phyloP scores from a whole-genome alignment of 2,797 vertebrate genomes.

The Serranus cabrilla region DNA sequence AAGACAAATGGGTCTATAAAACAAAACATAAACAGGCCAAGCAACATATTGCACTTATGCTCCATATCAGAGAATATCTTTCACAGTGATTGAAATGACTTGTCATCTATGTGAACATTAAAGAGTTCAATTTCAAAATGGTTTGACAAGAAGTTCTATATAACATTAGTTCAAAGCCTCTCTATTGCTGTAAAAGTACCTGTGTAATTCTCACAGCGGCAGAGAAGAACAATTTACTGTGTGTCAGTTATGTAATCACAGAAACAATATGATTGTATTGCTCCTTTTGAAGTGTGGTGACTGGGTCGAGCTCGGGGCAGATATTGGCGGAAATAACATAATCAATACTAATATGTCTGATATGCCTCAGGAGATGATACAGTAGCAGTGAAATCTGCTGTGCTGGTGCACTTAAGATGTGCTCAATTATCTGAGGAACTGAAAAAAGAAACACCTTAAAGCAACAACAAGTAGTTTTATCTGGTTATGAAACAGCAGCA shows the following conservation, averaged over 20 bases:
- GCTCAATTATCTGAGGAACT: not conserved
- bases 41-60: constrained; percentile 27
- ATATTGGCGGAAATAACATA: constrained; percentile 41
- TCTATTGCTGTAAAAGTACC: constrained; percentile 3
- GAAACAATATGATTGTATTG: constrained; percentile 30
- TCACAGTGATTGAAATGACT: constrained; percentile 23
- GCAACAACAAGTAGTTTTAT: not conserved
- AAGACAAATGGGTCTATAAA: constrained; percentile 57
- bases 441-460: constrained; percentile 4
- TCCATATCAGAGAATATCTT: constrained; percentile 28
- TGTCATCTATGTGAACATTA: constrained; percentile 35
- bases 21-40: constrained; percentile 31
- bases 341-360: constrained; percentile 51
- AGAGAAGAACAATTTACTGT: constrained; percentile 28
- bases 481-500: too few relatives aligned
- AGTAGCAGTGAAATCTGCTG: constrained; percentile 23
- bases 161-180: constrained; percentile 13
- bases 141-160: constrained; percentile 15
- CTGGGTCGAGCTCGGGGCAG: constrained; percentile 26
- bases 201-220: constrained; percentile 30
- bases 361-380: constrained; percentile 43
- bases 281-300: constrained; percentile 40
- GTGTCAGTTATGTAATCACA: constrained; percentile 54
- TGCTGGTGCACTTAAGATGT: constrained; percentile 25
- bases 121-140: constrained; percentile 41